Percentiles rank a stretch among this genome's conserved stretches.
phyloP scores from a whole-genome alignment of 2,888 invertebrate genomes.

The Anagyrus pseudococci region DNA sequence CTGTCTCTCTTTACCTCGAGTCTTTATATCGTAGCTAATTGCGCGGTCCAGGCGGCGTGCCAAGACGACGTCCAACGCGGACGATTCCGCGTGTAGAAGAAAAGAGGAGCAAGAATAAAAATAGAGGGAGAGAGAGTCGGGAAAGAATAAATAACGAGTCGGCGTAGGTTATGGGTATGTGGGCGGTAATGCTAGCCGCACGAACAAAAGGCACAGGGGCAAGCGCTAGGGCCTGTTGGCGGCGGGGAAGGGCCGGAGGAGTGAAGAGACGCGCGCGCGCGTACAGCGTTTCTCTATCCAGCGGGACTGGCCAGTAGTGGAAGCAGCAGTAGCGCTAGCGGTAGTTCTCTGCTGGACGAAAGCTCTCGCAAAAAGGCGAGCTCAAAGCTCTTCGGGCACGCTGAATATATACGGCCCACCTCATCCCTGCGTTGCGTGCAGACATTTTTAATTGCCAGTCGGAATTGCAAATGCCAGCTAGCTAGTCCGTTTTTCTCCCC shows the following conservation, averaged over 20 bases:
- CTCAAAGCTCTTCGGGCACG: conserved; percentile 7
- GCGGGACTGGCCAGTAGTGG: background rate
- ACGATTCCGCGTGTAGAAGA: too few relatives aligned
- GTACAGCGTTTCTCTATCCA: too few relatives aligned
- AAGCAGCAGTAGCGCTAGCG: background rate
- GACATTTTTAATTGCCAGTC: conserved; percentile 49
- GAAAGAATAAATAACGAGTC: conserved; percentile 12
- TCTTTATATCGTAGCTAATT: too few relatives aligned
- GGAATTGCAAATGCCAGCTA: conserved; percentile 46
- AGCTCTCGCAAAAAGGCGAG: background rate
- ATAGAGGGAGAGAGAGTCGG: background rate
- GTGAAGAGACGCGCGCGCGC: too few relatives aligned
- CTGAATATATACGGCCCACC: background rate
- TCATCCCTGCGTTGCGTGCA: conserved; percentile 48
- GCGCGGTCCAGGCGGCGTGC: too few relatives aligned
- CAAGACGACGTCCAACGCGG: too few relatives aligned
- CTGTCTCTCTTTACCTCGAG: too few relatives aligned
- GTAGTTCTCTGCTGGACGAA: background rate
- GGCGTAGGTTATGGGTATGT: background rate
- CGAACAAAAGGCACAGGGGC: background rate
- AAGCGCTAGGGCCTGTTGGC: too few relatives aligned
- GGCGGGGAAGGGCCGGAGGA: too few relatives aligned
- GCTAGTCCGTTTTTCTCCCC: too few relatives aligned
- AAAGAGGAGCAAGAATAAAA: background rate
- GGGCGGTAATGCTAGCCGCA: too few relatives aligned